Conservation (phyloP, 2,888 invertebrate genomes). For the Pseudanteris insignis region DNA sequence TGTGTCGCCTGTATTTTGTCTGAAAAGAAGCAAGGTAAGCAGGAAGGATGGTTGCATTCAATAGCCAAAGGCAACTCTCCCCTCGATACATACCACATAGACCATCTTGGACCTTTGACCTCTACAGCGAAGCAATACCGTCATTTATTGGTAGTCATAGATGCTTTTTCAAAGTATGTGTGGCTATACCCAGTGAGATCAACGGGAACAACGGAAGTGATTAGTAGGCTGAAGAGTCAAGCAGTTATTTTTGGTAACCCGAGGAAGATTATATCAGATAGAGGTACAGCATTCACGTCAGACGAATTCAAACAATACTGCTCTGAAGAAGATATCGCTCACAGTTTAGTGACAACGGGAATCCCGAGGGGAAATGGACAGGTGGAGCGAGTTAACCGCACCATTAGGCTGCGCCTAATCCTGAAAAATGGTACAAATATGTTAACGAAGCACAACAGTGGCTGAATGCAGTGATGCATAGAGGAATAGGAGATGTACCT, state of each 20-base stretch:
- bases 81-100: background rate
- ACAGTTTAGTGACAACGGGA: background rate
- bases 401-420: background rate
- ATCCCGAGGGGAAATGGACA: conserved; percentile 1
- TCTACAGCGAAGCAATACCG: background rate
- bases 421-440: conserved; percentile 2
- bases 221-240: background rate
- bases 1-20: no score
- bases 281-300: background rate
- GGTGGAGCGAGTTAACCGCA: conserved; percentile 2
- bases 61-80: no score
- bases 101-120: background rate
- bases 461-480: no score
- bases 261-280: background rate
- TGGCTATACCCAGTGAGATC: conserved; percentile 1
- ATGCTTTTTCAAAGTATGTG: background rate
- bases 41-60: no score
- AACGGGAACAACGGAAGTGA: background rate
- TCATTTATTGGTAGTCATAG: background rate
- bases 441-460: background rate
- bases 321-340: background rate
- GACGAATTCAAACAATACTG: background rate
- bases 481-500: no score
- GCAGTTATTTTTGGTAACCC: background rate
- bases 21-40: no score